Percentiles rank a stretch among this genome's conserved stretches.
These are phyloP conservation scores for Sebastes minor DNA, from an alignment of 2,797 vertebrate species.

Conservation along the genomic window DNA sequence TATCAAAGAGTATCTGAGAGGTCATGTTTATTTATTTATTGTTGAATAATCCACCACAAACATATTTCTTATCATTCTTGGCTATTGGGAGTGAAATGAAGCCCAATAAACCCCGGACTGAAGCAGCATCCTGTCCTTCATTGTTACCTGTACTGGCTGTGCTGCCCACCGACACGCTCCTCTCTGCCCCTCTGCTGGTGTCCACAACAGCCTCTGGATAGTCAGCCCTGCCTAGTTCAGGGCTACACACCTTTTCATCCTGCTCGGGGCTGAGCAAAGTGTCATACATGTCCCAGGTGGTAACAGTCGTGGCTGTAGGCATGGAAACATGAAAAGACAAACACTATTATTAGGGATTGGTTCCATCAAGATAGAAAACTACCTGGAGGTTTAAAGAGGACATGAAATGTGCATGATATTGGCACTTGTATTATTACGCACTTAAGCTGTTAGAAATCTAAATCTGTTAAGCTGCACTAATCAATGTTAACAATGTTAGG, in stretches of 20 bases:
- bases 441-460: too few relatives aligned
- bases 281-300: conserved; percentile 86
- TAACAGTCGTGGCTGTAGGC: conserved; percentile 80
- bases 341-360: not conserved
- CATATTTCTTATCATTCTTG: not conserved
- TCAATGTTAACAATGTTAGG: too few relatives aligned
- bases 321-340: not conserved
- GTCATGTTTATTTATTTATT: not conserved
- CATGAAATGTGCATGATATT: too few relatives aligned
- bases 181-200: conserved; percentile 31
- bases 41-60: not conserved
- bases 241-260: not conserved
- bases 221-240: conserved; percentile 23
- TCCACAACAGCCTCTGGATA: not conserved
- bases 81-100: not conserved
- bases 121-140: not conserved
- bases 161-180: conserved; percentile 51
- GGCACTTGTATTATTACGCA: too few relatives aligned
- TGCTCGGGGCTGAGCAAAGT: conserved; percentile 47
- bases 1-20: not conserved
- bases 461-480: too few relatives aligned
- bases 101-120: not conserved
- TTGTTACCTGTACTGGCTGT: conserved; percentile 77
- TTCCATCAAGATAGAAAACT: not conserved
- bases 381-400: too few relatives aligned